Evolutionary conservation across 2,888 invertebrate genomes (phyloP), one percentile per base, ranked within the genome.

Genomic region (Torymus tubicola): DNA sequence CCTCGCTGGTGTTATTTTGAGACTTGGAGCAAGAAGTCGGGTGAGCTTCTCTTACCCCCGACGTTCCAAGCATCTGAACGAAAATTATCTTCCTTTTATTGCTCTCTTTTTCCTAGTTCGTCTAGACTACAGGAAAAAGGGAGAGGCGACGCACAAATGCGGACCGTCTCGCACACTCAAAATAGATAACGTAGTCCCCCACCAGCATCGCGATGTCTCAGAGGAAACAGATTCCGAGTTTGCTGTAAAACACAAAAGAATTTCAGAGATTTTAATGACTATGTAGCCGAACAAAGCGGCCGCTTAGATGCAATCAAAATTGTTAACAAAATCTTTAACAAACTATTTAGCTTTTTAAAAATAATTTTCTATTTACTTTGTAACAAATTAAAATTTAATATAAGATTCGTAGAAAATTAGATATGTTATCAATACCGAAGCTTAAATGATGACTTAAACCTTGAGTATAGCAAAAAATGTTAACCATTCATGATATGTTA

Each of bases 1-100:
- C 81, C 81, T 81, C 81, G 81, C 77, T 78, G 80, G 58, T 74
- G 55, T 78, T 81, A 81, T 81, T 78, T 74, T 58, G 61, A 78
- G 65, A 77, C 81, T 81, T 70, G 78, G 73, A 50, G n/a, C 31
- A 70, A 55, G 57, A 65, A 10, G 60, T 77, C 58, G 68, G 71
- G 57, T 57, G 31, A 18, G 53, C n/a, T 13, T 18, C 21, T 55
- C 53, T 3, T 18, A 61, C 57, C 63, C 60, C 67, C 80, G 76
- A 68, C 63, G 72, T 63, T 57, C 65, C 73, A 67, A 74, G 78
- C 50, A 69, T 31, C 64, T 18, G 57, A 58, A 63, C 53, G 50
- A 74, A 78, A 75, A 69, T 68, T 77, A 57, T 58, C 65, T 68
- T 50, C 16, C 42, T 71, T 70, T 69, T 67, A 21, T 21, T 76